Base-by-base conservation (phyloP, 2,888 invertebrate genomes). In the Nebria brevicollis region DNA sequence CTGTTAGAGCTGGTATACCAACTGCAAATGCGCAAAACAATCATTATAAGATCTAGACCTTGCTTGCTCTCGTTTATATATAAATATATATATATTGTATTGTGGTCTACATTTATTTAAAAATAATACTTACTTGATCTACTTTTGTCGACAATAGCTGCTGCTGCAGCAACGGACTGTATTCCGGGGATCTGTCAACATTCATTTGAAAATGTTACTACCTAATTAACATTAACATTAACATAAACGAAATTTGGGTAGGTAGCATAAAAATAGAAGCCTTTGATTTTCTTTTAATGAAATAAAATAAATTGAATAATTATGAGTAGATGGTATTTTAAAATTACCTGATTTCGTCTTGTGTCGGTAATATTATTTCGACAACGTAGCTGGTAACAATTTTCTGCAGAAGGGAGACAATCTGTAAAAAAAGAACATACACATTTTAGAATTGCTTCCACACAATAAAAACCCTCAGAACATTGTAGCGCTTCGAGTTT, bases 1-100 rank as follows among this genome's bases (percentile, higher is more conserved):
- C 84, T 41, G 87, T 81, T 85, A 85, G 85, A 78, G 87, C 86
- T 42, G 88, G 86, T 77, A 89, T 87, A 82, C 87, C 86, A 66
- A 90, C 88, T 82, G 89, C 88, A 86, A 77, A 82, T 82, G 86
- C 7, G 77, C 78, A 64, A n/a, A 54, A 75, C 7, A 68, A 68
- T 68, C 7, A 68, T 13, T 11, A 68, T 5, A 54, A 2, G 2
- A 54, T 54, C 13, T 6, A 54, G 54, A 54, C 54, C 54, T 54
- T 54, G 54, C 54, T 54, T 54, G 54, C 11, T 54, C 54, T 54
- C 7, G 54, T 54, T 54, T 54, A 54, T 54, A 54, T 13, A 68
- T 68, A 68, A 4, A 68, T 20, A 25, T 68, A n/a, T 25, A 68
- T 68, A 8, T 54, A 54, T 54, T 54, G 54, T 54, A 54, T 2